Evolutionary conservation across 2,797 vertebrate genomes (phyloP).

Genomic region (Etheostoma nigrum): DNA sequence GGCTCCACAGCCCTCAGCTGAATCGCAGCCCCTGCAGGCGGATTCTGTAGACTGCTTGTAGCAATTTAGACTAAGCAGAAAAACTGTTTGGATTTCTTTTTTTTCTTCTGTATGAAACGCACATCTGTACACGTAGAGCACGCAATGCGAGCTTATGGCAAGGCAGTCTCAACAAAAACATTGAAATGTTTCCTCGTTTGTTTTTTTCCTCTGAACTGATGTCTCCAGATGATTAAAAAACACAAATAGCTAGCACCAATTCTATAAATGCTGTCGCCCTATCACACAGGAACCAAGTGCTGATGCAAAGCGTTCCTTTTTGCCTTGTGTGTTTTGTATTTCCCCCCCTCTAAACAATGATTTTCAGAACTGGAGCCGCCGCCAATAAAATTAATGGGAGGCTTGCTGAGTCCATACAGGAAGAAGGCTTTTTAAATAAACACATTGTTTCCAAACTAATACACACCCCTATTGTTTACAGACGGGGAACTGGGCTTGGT

Average conservation of each 20-base stretch:
- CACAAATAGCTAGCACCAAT: slow-evolving; percentile 62
- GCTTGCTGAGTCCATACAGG: slow-evolving; percentile 86
- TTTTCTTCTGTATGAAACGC: slow-evolving; percentile 44
- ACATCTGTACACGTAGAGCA: slow-evolving; percentile 67
- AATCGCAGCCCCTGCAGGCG: slow-evolving; percentile 75
- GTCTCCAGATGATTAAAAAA: slow-evolving; percentile 68
- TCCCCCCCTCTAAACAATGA: slow-evolving; percentile 81
- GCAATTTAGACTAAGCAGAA: slow-evolving; percentile 75
- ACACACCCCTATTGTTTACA: slow-evolving; percentile 89
- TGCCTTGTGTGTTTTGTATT: slow-evolving; percentile 76
- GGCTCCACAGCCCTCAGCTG: slow-evolving; percentile 75
- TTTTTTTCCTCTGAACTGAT: slow-evolving; percentile 59
- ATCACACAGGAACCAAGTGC: slow-evolving; percentile 81
- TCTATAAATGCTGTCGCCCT: slow-evolving; percentile 70
- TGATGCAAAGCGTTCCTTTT: slow-evolving; percentile 73
- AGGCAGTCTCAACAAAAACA: slow-evolving; percentile 77
- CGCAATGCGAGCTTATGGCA: slow-evolving; percentile 38
- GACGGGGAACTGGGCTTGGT: slow-evolving; percentile 81
- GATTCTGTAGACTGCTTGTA: slow-evolving; percentile 68
- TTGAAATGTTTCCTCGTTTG: slow-evolving; percentile 63
- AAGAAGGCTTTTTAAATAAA: slow-evolving; percentile 89
- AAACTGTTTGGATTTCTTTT: slow-evolving; percentile 64
- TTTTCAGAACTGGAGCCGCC: slow-evolving; percentile 81
- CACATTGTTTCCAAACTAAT: slow-evolving; percentile 91
- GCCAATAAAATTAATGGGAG: slow-evolving; percentile 88